phyloP scores from a whole-genome alignment of 2,113 vertebrate genomes.

The Sebastes schlegelii region DNA sequence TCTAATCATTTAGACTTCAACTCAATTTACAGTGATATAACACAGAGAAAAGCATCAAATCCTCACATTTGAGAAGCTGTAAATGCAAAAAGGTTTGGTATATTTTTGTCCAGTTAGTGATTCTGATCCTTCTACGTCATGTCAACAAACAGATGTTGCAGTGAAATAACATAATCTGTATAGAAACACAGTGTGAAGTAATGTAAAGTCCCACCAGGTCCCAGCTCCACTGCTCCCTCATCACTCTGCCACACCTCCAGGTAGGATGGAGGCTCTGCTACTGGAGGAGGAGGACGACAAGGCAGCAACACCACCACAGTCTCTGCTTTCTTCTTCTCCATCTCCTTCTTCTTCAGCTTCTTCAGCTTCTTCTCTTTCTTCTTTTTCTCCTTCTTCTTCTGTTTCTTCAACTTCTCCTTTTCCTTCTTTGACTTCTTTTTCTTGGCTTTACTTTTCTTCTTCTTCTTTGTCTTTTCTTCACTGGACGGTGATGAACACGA shows the following conservation, averaged over 20 bases:
- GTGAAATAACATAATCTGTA: background rate
- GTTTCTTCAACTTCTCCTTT: slow-evolving; percentile 85
- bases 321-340: slow-evolving; percentile 62
- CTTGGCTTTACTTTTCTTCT: slow-evolving; percentile 78
- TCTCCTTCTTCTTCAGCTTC: slow-evolving; percentile 75
- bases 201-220: slow-evolving; percentile 86
- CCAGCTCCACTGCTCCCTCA: slow-evolving; percentile 80
- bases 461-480: slow-evolving; percentile 78
- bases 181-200: background rate
- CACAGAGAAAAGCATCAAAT: too few relatives aligned
- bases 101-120: too few relatives aligned
- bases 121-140: background rate
- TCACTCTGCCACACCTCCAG: slow-evolving; percentile 92
- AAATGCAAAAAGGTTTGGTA: too few relatives aligned
- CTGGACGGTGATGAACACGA: slow-evolving; percentile 83
- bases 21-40: too few relatives aligned
- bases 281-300: background rate
- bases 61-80: too few relatives aligned
- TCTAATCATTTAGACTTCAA: too few relatives aligned
- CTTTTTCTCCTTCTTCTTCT: slow-evolving; percentile 78
- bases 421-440: slow-evolving; percentile 86
- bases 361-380: slow-evolving; percentile 76
- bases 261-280: slow-evolving; percentile 69
- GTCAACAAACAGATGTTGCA: background rate
- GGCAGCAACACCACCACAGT: slow-evolving; percentile 3